A percentile compares a stretch with the other conserved stretches of the same genome.
Evolutionary conservation across 2,797 vertebrate genomes (phyloP).

Genomic region (Rhodeus uyekii): DNA sequence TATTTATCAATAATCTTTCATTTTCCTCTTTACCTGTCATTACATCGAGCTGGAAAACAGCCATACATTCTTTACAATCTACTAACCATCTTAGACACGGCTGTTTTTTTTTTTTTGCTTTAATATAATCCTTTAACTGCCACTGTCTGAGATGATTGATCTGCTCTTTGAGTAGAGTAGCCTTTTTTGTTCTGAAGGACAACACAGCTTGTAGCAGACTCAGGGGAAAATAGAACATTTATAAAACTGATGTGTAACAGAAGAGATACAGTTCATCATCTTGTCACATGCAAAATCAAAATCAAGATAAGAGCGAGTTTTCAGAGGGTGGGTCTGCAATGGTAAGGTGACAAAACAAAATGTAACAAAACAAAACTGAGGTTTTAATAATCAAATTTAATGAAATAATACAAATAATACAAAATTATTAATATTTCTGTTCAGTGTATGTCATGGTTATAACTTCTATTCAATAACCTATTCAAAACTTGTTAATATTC

Average conservation of each 20-base stretch:
- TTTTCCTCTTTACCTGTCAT: constrained; percentile 24
- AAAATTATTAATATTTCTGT: no score
- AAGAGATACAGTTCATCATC: constrained; percentile 46
- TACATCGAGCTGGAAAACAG: background rate
- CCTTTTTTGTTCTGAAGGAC: constrained; percentile 21
- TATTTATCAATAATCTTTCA: constrained; percentile 14
- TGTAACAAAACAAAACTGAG: no score
- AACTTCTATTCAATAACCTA: no score
- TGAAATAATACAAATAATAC: no score
- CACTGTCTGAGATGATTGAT: constrained; percentile 38
- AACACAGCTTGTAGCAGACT: background rate
- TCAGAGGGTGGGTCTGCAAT: no score
- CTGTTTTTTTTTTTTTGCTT: constrained; percentile 1
- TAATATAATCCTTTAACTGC: constrained; percentile 5
- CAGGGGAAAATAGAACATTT: constrained; percentile 30
- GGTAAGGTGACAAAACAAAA: no score
- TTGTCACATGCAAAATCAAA: constrained; percentile 40
- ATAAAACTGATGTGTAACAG: constrained; percentile 26
- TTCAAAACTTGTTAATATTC: no score
- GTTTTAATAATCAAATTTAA: no score
- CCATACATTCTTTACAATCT: background rate
- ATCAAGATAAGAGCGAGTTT: no score
- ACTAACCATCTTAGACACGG: background rate
- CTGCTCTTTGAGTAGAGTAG: constrained; percentile 4
- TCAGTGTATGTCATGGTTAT: no score